These are phyloP conservation scores for Erpornis zantholeuca DNA, from an alignment of 2,113 vertebrate species.

Conservation along the genomic window DNA sequence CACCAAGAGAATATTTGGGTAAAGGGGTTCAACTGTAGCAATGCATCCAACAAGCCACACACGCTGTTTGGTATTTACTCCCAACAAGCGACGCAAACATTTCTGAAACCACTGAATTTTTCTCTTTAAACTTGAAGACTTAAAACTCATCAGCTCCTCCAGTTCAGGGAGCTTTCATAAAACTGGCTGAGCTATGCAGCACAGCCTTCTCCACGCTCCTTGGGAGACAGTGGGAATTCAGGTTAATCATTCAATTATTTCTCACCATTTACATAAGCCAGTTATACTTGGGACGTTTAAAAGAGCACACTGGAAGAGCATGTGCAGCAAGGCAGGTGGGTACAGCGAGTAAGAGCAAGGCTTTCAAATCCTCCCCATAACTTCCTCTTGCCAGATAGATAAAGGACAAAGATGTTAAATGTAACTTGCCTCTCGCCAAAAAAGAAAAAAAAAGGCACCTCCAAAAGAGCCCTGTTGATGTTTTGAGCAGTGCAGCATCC, in stretches of 20 bases:
- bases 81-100: not conserved
- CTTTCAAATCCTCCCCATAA: not conserved
- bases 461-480: not conserved
- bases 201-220: not conserved
- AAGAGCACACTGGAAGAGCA: not conserved
- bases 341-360: accelerated
- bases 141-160: not conserved
- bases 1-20: not conserved
- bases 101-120: not conserved
- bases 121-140: not conserved
- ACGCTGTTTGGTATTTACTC: not conserved
- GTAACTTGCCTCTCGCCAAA: not conserved
- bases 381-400: not conserved
- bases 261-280: not conserved
- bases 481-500: not conserved
- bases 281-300: not conserved
- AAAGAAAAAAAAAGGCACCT: not conserved
- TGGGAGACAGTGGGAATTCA: not conserved
- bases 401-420: not conserved
- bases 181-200: not conserved
- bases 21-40: not conserved
- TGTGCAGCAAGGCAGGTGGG: not conserved
- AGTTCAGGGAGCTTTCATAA: not conserved
- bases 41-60: not conserved
- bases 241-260: not conserved